These are phyloP conservation scores for Lophochroa leadbeateri DNA, from an alignment of 2,113 vertebrate species.

Conservation along the genomic window DNA sequence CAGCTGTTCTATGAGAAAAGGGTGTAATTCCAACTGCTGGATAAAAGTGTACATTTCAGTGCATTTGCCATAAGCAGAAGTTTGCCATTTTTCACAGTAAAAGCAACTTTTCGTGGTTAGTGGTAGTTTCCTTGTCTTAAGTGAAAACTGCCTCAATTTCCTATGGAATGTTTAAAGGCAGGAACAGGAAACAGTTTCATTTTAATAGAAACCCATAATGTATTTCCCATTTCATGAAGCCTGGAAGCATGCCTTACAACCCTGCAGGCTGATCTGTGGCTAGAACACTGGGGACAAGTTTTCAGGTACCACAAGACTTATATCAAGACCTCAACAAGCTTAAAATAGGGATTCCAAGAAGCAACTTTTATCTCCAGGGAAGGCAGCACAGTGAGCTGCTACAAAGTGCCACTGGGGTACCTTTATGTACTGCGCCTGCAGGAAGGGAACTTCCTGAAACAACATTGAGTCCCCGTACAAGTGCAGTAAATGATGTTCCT, in stretches of 20 bases:
- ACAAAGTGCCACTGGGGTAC: background rate
- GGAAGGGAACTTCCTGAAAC: background rate
- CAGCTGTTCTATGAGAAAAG: conserved; percentile 53
- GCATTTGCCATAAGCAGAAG: conserved; percentile 6
- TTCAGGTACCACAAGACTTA: background rate
- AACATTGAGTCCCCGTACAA: background rate
- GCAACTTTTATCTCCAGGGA: background rate
- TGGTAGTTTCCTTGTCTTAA: conserved; percentile 2
- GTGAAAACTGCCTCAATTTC: conserved; percentile 52
- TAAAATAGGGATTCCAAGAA: background rate
- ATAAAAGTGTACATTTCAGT: conserved; percentile 44
- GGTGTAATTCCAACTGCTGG: conserved; percentile 58
- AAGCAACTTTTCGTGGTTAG: conserved; percentile 6
- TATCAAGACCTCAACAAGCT: background rate
- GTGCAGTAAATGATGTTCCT: background rate
- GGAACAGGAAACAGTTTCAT: conserved; percentile 12
- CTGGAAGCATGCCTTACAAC: background rate
- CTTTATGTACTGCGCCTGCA: background rate
- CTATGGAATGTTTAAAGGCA: conserved; percentile 42
- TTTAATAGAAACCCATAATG: background rate
- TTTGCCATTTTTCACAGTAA: conserved; percentile 6
- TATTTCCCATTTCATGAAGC: conserved; percentile 11
- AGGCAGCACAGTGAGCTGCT: rapidly evolving
- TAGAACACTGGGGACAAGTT: background rate
- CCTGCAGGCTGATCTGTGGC: background rate